These are phyloP conservation scores for Gerris lacustris DNA, from an alignment of 2,888 invertebrate species.

Conservation along the genomic window DNA sequence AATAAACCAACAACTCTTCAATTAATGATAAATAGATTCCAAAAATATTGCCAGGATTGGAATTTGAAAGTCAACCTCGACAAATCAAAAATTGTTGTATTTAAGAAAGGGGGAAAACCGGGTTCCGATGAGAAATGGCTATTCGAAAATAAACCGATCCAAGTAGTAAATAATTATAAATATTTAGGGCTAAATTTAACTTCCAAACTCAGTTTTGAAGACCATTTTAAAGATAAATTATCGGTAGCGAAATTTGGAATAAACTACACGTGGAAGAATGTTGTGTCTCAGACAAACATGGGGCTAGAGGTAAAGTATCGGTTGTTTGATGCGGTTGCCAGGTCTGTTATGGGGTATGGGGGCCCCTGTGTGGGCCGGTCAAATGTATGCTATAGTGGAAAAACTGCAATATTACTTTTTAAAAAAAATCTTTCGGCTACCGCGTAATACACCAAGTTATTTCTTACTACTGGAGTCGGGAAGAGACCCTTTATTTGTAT, in stretches of 20 bases:
- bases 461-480: no score
- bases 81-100: background rate
- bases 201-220: background rate
- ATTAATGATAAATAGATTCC: background rate
- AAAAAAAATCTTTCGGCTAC: no score
- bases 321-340: no score
- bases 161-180: background rate
- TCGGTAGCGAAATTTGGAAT: background rate
- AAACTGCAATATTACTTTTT: no score
- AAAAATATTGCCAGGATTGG: background rate
- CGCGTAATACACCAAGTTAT: no score
- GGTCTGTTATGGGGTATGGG: no score
- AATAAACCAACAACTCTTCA: background rate
- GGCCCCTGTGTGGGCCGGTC: no score
- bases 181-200: background rate
- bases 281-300: no score
- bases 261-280: background rate
- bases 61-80: background rate
- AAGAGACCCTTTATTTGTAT: no score
- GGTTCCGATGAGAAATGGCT: background rate
- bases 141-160: background rate
- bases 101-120: background rate
- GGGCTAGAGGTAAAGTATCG: no score
- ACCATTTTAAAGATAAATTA: background rate
- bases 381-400: no score